These are phyloP conservation scores for Argentina silus DNA, from an alignment of 2,797 vertebrate genomes.

Conservation along the genomic window DNA sequence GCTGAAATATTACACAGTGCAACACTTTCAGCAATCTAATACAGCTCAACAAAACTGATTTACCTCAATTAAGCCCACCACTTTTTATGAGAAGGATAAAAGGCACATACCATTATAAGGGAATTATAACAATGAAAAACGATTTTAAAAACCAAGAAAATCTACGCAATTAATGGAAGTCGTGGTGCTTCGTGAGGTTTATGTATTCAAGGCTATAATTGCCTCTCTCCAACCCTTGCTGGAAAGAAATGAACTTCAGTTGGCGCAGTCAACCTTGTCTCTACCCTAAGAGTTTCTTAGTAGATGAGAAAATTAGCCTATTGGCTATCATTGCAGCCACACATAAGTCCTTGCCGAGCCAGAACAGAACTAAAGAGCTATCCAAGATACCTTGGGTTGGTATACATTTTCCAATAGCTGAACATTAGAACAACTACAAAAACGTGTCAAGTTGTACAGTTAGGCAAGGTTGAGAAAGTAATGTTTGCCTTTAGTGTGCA, in stretches of 20 bases:
- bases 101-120: conserved; percentile 54
- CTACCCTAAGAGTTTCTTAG: too few relatives aligned
- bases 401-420: too few relatives aligned
- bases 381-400: too few relatives aligned
- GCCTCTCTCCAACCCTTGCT: conserved; percentile 36
- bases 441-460: too few relatives aligned
- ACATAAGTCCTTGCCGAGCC: too few relatives aligned
- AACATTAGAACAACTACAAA: too few relatives aligned
- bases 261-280: too few relatives aligned
- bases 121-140: conserved; percentile 57
- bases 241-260: conserved; percentile 45
- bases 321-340: too few relatives aligned
- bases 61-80: conserved; percentile 59
- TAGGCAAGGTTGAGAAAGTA: too few relatives aligned
- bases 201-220: conserved; percentile 59
- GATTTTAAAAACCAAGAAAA: conserved; percentile 50
- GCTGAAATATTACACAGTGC: conserved; percentile 48
- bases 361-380: too few relatives aligned
- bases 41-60: conserved; percentile 46
- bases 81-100: conserved; percentile 59
- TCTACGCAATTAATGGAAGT: conserved; percentile 52
- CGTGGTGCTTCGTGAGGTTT: conserved; percentile 36
- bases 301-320: too few relatives aligned
- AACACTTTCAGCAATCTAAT: conserved; percentile 60
- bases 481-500: too few relatives aligned